Evolutionary conservation across 2,797 vertebrate genomes (phyloP).

Genomic region (Harpagifer antarcticus): DNA sequence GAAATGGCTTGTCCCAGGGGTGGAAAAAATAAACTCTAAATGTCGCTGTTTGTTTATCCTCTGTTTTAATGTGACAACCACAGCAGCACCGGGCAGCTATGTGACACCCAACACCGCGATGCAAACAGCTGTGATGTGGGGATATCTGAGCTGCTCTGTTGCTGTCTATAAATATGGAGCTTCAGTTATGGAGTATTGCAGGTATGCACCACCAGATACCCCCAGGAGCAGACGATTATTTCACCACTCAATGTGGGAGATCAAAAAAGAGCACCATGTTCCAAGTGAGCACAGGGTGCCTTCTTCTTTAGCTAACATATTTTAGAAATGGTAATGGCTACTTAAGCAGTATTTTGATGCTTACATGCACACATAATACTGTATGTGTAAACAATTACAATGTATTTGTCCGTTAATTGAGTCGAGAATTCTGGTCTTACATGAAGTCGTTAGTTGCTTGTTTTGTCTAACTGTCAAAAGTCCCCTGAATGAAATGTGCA

Average conservation of each 20-base stretch:
- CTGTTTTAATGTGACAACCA: slow-evolving; percentile 80
- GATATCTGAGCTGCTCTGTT: slow-evolving; percentile 73
- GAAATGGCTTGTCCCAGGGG: slow-evolving; percentile 75
- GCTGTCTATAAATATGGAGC: slow-evolving; percentile 84
- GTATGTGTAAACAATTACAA: neutral
- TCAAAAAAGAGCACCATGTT: slow-evolving; percentile 46
- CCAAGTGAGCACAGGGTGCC: slow-evolving; percentile 24
- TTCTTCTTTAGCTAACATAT: slow-evolving; percentile 11
- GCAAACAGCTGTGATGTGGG: slow-evolving; percentile 84
- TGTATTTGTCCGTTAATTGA: neutral
- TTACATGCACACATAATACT: neutral
- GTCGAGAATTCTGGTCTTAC: neutral
- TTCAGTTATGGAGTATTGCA: slow-evolving; percentile 74
- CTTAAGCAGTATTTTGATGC: neutral
- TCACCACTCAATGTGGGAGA: slow-evolving; percentile 54
- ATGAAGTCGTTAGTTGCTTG: neutral
- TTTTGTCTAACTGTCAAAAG: neutral
- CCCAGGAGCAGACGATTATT: slow-evolving; percentile 65
- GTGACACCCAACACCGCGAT: slow-evolving; percentile 78
- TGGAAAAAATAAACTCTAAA: slow-evolving; percentile 61
- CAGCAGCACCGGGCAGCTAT: slow-evolving; percentile 68
- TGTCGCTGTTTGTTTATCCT: slow-evolving; percentile 79
- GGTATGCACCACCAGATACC: slow-evolving; percentile 82
- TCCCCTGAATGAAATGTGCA: neutral
- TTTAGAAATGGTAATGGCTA: neutral